Percentiles rank a stretch among this genome's conserved stretches.
These are phyloP conservation scores for Prionchulus punctatus DNA, from an alignment of 2,888 invertebrate species.

Conservation along the genomic window DNA sequence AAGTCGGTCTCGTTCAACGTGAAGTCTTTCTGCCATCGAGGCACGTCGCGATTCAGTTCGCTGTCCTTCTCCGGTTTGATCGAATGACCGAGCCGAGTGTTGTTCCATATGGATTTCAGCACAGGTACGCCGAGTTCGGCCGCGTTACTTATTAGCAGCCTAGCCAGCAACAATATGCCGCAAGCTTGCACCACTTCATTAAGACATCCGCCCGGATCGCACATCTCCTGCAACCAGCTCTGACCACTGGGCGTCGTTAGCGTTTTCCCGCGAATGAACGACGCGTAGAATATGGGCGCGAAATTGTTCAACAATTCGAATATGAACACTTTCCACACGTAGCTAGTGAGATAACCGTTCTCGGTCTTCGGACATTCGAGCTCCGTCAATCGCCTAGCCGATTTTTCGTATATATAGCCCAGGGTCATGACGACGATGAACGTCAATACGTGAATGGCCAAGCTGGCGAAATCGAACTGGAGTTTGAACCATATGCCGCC, in stretches of 20 bases:
- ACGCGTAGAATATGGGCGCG: slow-evolving; percentile 88
- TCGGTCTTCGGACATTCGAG: slow-evolving; percentile 53
- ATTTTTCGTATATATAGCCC: slow-evolving; percentile 1
- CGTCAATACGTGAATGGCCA: neutral
- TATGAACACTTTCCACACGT: slow-evolving; percentile 72
- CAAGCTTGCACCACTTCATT: neutral
- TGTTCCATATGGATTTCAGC: neutral
- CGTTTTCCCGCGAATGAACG: slow-evolving; percentile 49
- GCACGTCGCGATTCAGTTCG: neutral
- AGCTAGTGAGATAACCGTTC: slow-evolving; percentile 77
- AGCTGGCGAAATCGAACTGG: neutral
- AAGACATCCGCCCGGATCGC: neutral
- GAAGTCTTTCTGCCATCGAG: neutral
- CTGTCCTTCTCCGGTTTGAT: neutral
- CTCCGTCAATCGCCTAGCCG: slow-evolving; percentile 12
- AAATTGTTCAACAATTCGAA: slow-evolving; percentile 89
- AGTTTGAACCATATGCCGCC: neutral
- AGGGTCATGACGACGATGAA: neutral
- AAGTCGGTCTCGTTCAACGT: neutral
- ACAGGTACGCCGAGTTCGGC: neutral
- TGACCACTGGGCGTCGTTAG: neutral
- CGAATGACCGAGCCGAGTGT: neutral
- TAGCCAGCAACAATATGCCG: neutral
- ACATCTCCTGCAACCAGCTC: neutral
- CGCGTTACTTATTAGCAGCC: neutral